phyloP scores from a whole-genome alignment of 2,113 vertebrate species.

The Anhinga anhinga region DNA sequence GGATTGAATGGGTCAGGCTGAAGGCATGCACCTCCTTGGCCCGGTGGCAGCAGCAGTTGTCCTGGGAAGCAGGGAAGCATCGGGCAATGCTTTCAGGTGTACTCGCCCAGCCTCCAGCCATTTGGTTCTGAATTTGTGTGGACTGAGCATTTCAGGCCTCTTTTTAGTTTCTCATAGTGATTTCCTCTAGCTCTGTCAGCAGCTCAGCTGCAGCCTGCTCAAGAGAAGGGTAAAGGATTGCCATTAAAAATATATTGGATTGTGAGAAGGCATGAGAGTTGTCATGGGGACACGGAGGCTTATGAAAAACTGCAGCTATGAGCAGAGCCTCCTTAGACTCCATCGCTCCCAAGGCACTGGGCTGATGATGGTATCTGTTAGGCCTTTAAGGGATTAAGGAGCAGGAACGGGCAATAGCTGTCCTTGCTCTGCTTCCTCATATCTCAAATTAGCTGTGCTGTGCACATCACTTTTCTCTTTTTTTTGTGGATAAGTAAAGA shows the following conservation, averaged over 20 bases:
- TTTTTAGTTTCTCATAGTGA: not conserved
- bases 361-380: not conserved
- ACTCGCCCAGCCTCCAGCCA: not conserved
- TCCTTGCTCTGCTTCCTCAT: not conserved
- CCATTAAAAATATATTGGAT: not conserved
- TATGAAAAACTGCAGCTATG: not conserved
- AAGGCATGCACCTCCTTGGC: not conserved
- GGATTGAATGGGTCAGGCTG: no score
- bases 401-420: not conserved
- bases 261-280: not conserved
- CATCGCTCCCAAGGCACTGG: not conserved
- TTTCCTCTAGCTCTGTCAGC: not conserved
- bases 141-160: not conserved
- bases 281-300: not conserved
- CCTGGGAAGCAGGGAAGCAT: not conserved
- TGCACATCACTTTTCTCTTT: not conserved
- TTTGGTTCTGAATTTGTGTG: no score
- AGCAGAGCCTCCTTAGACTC: not conserved
- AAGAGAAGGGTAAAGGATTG: not conserved
- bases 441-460: not conserved
- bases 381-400: not conserved
- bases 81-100: fast-evolving
- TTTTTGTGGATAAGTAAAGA: not conserved
- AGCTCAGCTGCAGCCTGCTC: not conserved
- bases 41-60: not conserved